Base-by-base conservation (phyloP, 2,113 vertebrate genomes). In the Salvelinus alpinus region DNA sequence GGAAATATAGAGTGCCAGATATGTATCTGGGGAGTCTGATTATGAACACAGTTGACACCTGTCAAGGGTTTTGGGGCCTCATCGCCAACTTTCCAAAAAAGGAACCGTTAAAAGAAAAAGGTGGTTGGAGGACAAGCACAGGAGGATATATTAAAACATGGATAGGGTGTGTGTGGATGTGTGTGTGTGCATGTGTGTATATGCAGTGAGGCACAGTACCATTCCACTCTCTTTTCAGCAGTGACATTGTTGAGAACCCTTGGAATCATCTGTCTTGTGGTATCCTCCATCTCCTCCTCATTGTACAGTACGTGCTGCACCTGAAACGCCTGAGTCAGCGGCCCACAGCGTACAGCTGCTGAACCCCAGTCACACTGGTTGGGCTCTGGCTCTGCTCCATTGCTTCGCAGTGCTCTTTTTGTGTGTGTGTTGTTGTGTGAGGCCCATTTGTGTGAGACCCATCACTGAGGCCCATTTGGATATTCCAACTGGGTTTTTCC, bases 61-160 rank as follows among this genome's bases (percentile, higher is more conserved):
- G 90, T 92, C 88, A 90, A 85, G 87, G 86, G 85, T 89, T 87
- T 86, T 90, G 86, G 88, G 88, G 85, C 84, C 84, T 70, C n/a
- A 13, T 48, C n/a, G 44, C n/a, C 44, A 22, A 70, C 68, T 22
- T 48, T 34, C 34, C 68, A 48, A 85, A 89, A 73, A 81, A 85
- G 84, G 85, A 88, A 83, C 81, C 81, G 31, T 87, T 90, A 85
- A 88, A 85, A 82, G 87, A 89, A 82, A 85, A 89, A 90, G 77
- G 74, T 82, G 73, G 80, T 48, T 80, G 82, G 75, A 82, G 87
- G 87, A 89, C 72, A 64, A 88, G 88, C 81, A 88, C 79, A 75
- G 71, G 78, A 84, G 84, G 81, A 82, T 84, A 78, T 54, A 57
- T 73, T 54, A 80, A 67, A 73, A 71, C 64, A 71, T 65, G 62